Evolutionary conservation across 2,888 invertebrate genomes (phyloP).

Genomic region (Eudasyphora cyanicolor): DNA sequence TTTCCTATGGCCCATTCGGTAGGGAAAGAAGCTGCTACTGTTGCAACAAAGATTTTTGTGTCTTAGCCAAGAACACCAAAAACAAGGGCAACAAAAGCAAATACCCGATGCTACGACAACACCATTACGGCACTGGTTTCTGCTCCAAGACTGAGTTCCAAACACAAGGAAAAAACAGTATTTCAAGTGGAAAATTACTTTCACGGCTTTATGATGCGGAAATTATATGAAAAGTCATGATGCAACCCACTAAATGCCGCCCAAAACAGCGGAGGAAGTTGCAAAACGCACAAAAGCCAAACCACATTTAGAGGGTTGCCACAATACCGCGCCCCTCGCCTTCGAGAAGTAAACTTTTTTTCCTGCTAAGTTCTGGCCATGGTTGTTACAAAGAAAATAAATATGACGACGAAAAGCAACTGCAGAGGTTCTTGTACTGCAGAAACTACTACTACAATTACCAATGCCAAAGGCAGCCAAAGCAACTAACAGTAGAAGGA

Average conservation of each 20-base stretch:
- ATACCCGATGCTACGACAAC: slow-evolving; percentile 5
- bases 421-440: background rate
- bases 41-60: background rate
- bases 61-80: background rate
- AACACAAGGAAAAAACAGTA: slow-evolving; percentile 55
- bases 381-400: background rate
- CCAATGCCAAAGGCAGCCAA: background rate
- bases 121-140: slow-evolving; percentile 43
- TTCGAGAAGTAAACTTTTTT: background rate
- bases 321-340: background rate
- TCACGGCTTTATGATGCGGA: slow-evolving; percentile 79
- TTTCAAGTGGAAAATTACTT: slow-evolving; percentile 79
- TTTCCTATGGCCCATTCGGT: slow-evolving; percentile 24
- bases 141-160: background rate
- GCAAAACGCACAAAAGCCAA: slow-evolving; percentile 1
- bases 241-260: slow-evolving; percentile 44
- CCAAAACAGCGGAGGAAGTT: background rate
- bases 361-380: background rate
- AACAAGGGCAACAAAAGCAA: background rate
- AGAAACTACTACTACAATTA: background rate
- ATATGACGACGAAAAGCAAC: too few species aligned
- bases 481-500: too few species aligned
- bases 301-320: slow-evolving; percentile 35
- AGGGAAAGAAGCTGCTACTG: slow-evolving; percentile 41
- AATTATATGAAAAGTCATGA: slow-evolving; percentile 79